These are phyloP conservation scores for Carapus acus DNA, from an alignment of 2,797 vertebrate genomes.

Conservation along the genomic window DNA sequence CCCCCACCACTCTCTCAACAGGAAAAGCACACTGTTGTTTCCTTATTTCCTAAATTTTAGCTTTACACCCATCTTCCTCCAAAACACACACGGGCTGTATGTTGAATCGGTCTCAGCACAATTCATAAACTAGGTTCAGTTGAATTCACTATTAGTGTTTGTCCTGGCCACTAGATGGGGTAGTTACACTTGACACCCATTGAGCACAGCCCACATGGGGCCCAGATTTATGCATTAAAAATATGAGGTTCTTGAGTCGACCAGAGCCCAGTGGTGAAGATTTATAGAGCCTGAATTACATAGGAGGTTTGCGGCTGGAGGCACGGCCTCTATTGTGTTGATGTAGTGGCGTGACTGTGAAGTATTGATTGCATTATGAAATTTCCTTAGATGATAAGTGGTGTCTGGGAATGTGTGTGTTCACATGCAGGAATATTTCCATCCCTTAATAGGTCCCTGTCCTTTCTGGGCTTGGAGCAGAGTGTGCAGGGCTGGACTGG, in stretches of 20 bases:
- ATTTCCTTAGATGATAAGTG: slow-evolving; percentile 52
- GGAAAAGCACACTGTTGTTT: too few relatives aligned
- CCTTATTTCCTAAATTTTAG: too few relatives aligned
- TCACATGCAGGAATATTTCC: slow-evolving; percentile 39
- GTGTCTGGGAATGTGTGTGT: slow-evolving; percentile 50
- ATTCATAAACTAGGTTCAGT: background rate
- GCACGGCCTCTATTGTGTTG: slow-evolving; percentile 34
- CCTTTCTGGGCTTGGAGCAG: slow-evolving; percentile 26
- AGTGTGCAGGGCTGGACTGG: slow-evolving; percentile 37
- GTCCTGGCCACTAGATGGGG: slow-evolving; percentile 63
- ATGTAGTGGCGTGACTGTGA: slow-evolving; percentile 35
- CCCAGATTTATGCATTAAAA: slow-evolving; percentile 28
- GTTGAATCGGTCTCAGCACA: too few relatives aligned
- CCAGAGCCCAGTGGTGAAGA: slow-evolving; percentile 24
- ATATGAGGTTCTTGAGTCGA: slow-evolving; percentile 30
- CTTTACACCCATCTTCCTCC: too few relatives aligned
- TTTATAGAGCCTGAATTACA: slow-evolving; percentile 38
- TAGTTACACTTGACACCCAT: slow-evolving; percentile 48
- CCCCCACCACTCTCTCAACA: too few relatives aligned
- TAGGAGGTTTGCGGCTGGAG: slow-evolving; percentile 29
- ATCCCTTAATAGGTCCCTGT: slow-evolving; percentile 49
- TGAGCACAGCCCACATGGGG: slow-evolving; percentile 24
- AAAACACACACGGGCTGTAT: too few relatives aligned
- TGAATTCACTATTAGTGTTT: background rate
- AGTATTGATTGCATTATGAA: slow-evolving; percentile 54